Percentiles rank a stretch among this genome's conserved stretches.
Conservation (phyloP, 2,888 invertebrate species). For the Conomelus anceps region DNA sequence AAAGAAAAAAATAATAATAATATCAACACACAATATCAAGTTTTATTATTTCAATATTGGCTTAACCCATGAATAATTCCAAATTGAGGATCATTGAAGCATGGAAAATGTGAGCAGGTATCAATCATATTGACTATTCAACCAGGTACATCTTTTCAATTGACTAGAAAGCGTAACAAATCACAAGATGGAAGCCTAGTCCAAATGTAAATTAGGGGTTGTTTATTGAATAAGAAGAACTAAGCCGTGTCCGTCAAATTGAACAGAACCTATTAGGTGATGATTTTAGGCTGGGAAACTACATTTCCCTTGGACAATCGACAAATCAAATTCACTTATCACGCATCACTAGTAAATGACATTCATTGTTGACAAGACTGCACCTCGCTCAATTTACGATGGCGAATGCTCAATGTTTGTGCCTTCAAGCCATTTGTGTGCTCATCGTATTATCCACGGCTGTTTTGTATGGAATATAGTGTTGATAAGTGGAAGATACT, state of each 20-base stretch:
- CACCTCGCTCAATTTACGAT: background rate
- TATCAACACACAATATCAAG: background rate
- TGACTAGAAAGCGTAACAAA: background rate
- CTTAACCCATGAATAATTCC: background rate
- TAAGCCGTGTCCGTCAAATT: background rate
- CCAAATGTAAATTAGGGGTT: background rate
- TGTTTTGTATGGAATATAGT: background rate
- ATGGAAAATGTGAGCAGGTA: background rate
- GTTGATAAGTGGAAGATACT: background rate
- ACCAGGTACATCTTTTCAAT: background rate
- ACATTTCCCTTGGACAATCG: background rate
- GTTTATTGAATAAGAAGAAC: background rate
- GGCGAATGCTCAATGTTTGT: background rate
- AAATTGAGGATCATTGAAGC: background rate
- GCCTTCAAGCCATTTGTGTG: background rate
- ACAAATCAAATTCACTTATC: background rate
- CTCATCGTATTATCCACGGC: background rate
- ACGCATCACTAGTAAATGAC: background rate
- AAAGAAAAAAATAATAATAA: too few species aligned
- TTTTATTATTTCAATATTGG: background rate
- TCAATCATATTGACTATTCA: background rate
- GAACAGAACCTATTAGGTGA: background rate
- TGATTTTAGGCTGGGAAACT: background rate
- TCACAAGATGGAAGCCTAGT: background rate
- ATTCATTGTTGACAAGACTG: background rate